Conservation (phyloP, 1,140 invertebrate genomes). For the Nautilus pompilius region DNA sequence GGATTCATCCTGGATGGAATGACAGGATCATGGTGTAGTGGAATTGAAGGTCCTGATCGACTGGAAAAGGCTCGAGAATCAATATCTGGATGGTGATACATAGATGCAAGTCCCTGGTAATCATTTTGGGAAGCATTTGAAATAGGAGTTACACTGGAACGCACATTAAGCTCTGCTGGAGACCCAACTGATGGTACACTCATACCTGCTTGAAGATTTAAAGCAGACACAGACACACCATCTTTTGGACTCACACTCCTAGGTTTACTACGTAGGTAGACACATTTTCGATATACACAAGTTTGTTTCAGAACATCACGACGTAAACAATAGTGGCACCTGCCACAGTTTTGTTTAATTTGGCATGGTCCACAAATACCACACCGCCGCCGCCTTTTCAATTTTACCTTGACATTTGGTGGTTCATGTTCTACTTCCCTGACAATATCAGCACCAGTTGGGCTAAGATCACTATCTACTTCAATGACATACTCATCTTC, state of each 20-base stretch:
- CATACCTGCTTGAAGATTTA: background rate
- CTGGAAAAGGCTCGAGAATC: background rate
- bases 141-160: background rate
- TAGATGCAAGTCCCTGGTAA: background rate
- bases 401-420: slow-evolving; percentile 28
- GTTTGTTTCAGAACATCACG: slow-evolving; percentile 46
- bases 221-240: slow-evolving; percentile 2
- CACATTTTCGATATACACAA: slow-evolving; percentile 48
- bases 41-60: slow-evolving; percentile 1
- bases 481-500: slow-evolving; percentile 4
- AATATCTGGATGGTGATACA: slow-evolving; percentile 3
- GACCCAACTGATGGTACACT: background rate
- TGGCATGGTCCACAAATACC: slow-evolving; percentile 49
- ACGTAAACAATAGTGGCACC: slow-evolving; percentile 44
- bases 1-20: slow-evolving; percentile 4
- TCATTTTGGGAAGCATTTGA: background rate
- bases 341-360: slow-evolving; percentile 45
- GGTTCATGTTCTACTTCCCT: slow-evolving; percentile 13
- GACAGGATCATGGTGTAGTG: slow-evolving; percentile 2
- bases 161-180: background rate
- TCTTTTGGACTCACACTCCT: slow-evolving; percentile 12
- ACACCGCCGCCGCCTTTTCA: slow-evolving; percentile 42
- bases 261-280: slow-evolving; percentile 44
- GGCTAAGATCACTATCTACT: slow-evolving; percentile 1
- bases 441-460: background rate